Evolutionary conservation across 2,797 vertebrate species (phyloP).

Genomic region (Scolopax rusticola): DNA sequence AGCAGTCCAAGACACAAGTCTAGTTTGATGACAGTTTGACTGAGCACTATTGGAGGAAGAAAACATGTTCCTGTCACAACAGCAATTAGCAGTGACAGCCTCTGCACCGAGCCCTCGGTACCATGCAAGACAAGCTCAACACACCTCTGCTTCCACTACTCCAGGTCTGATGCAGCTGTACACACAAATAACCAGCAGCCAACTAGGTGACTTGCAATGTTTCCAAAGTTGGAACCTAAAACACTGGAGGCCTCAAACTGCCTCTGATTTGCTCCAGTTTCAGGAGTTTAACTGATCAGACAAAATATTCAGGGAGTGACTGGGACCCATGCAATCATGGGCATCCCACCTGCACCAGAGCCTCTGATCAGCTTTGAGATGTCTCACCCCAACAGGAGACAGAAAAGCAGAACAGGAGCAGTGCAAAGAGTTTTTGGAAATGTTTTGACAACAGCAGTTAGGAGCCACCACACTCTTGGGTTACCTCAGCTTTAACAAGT

Average conservation of each 20-base stretch:
- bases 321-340: neutral
- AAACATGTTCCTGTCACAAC: neutral
- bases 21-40: neutral
- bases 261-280: neutral
- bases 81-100: neutral
- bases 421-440: neutral
- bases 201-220: fast-evolving
- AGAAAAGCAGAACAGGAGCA: neutral
- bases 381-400: neutral
- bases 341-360: neutral
- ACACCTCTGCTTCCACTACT: neutral
- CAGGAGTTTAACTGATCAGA: neutral
- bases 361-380: neutral
- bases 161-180: no score
- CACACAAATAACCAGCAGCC: neutral
- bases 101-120: neutral
- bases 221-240: neutral
- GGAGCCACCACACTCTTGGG: neutral
- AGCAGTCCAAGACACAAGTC: neutral
- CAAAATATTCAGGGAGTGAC: neutral
- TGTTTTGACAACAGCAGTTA: neutral
- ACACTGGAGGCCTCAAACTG: neutral
- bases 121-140: neutral
- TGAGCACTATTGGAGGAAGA: slow-evolving; percentile 5
- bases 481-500: neutral